phyloP scores from a whole-genome alignment of 1,140 invertebrate species.

The Bombus waltoni region DNA sequence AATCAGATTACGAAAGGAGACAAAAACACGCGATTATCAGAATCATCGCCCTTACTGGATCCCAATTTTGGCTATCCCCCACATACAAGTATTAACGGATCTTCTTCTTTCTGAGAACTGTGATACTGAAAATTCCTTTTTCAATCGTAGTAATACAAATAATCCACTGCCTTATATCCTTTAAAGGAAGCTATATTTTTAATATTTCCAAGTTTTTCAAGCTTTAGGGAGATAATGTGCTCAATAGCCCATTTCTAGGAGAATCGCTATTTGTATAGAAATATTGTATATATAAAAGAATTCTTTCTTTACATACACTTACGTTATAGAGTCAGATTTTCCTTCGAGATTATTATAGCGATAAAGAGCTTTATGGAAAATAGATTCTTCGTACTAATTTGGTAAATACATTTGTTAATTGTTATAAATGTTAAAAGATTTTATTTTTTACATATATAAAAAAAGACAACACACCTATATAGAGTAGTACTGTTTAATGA shows the following conservation, averaged over 20 bases:
- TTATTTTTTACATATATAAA: slow-evolving; percentile 43
- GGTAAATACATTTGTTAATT: slow-evolving; percentile 37
- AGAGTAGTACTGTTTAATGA: slow-evolving; percentile 21
- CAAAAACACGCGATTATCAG: slow-evolving; percentile 53
- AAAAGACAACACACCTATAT: slow-evolving; percentile 13
- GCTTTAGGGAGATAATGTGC: slow-evolving; percentile 1
- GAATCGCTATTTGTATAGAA: slow-evolving; percentile 21
- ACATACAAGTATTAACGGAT: slow-evolving; percentile 80
- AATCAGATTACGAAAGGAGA: slow-evolving; percentile 23
- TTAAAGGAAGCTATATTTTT: slow-evolving; percentile 32
- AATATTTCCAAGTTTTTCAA: slow-evolving; percentile 5
- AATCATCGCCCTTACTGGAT: slow-evolving; percentile 77
- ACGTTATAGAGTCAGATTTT: neutral
- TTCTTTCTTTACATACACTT: neutral
- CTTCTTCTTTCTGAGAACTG: slow-evolving; percentile 74
- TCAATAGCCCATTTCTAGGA: slow-evolving; percentile 8
- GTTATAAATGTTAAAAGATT: slow-evolving; percentile 45
- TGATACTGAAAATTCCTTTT: slow-evolving; percentile 1
- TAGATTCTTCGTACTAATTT: slow-evolving; percentile 10
- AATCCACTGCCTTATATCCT: slow-evolving; percentile 29
- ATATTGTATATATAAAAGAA: slow-evolving; percentile 21
- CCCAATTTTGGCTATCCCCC: slow-evolving; percentile 70
- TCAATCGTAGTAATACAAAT: neutral
- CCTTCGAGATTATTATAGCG: neutral
- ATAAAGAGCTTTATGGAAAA: slow-evolving; percentile 20